phyloP scores from a whole-genome alignment of 2,113 vertebrate species.

The Chloropsis cyanopogon region DNA sequence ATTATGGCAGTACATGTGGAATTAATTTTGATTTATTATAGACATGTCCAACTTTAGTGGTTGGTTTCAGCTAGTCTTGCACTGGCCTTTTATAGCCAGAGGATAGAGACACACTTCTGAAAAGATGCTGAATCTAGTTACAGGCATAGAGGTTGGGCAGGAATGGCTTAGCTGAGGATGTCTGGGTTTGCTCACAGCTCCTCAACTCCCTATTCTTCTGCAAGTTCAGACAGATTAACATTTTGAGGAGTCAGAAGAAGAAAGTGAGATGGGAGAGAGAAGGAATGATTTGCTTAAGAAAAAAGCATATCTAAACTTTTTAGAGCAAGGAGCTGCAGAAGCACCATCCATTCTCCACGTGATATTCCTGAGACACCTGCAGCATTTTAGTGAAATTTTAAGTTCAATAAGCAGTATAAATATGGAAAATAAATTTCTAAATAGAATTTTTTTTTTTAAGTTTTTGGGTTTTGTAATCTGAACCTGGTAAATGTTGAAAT shows the following conservation, averaged over 20 bases:
- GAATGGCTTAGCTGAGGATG: neutral
- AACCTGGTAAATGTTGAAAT: neutral
- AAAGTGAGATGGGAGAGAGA: neutral
- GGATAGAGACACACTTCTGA: neutral
- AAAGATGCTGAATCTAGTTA: neutral
- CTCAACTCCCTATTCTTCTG: neutral
- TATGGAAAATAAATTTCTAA: neutral
- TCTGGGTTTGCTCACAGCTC: neutral
- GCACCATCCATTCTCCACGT: rapidly evolving
- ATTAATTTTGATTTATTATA: neutral
- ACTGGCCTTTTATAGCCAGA: neutral
- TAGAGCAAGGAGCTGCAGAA: neutral
- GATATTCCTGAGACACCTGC: neutral
- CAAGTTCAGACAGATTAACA: neutral
- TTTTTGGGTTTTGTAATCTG: neutral
- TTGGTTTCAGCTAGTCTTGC: neutral
- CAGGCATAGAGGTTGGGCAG: neutral
- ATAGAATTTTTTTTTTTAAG: neutral
- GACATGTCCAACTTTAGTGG: neutral
- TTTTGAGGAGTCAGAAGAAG: neutral
- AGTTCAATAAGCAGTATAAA: neutral
- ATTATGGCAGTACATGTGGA: neutral
- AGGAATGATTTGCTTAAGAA: neutral
- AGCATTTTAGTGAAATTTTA: neutral
- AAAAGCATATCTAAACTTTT: neutral